These are phyloP conservation scores for Gastracanthus pulcherrimus DNA, from an alignment of 2,888 invertebrate genomes.

Conservation along the genomic window DNA sequence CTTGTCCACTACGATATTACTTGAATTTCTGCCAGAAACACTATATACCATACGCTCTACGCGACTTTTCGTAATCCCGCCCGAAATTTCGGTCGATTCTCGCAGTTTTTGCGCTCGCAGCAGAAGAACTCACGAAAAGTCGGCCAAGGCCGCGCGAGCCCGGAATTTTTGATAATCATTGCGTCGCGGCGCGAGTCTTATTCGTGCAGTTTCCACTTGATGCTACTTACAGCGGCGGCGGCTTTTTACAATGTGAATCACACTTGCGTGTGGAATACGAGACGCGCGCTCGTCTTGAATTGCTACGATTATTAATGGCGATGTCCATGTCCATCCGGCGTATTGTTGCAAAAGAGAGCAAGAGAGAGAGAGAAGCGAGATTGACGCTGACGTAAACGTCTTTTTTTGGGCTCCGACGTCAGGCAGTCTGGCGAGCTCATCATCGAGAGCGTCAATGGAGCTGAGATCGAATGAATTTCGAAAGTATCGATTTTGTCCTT, in stretches of 20 bases:
- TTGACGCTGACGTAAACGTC: slow-evolving; percentile 43
- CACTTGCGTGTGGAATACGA: neutral
- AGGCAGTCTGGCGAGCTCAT: neutral
- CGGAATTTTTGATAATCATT: slow-evolving; percentile 30
- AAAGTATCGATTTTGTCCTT: no score
- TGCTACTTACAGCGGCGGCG: neutral
- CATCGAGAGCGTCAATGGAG: neutral
- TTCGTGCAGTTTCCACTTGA: neutral
- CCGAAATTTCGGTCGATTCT: no score
- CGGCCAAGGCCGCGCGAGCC: slow-evolving; percentile 30
- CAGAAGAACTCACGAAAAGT: neutral
- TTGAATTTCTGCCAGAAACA: no score
- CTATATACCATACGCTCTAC: no score
- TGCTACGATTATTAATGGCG: slow-evolving; percentile 45
- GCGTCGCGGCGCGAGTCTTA: neutral
- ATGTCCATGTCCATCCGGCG: slow-evolving; percentile 41
- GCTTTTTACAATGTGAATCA: slow-evolving; percentile 28
- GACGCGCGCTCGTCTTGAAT: slow-evolving; percentile 12
- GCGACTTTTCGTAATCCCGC: no score
- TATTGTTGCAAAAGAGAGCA: slow-evolving; percentile 38
- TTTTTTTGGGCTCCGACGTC: slow-evolving; percentile 42
- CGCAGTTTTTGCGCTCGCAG: no score
- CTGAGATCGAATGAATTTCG: no score
- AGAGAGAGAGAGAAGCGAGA: neutral
- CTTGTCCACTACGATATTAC: no score